Conservation (phyloP, 2,113 vertebrate species). For the Cebus imitator region DNA sequence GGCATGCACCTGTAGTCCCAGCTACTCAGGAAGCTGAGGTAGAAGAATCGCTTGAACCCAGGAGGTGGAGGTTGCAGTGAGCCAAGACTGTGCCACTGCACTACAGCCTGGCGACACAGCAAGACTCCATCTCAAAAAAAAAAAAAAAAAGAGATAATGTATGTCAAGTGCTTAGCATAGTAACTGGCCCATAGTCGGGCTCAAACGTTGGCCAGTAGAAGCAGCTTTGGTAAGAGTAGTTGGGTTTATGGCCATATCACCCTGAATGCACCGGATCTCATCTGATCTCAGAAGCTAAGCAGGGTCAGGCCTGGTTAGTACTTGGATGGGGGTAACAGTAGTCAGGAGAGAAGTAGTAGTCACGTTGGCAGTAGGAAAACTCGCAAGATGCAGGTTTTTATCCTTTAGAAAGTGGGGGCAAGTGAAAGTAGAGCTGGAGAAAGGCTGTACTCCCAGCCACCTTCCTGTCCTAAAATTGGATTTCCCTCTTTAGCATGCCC, state of each 20-base stretch:
- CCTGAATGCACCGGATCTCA: too few species aligned
- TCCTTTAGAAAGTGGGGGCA: background rate
- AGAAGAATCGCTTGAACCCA: too few species aligned
- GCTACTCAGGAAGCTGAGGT: too few species aligned
- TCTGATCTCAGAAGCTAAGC: too few species aligned
- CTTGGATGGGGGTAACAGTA: background rate
- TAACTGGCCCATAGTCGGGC: background rate
- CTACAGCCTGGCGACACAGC: too few species aligned
- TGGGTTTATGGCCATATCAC: background rate
- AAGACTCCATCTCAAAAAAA: too few species aligned
- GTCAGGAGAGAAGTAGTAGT: background rate
- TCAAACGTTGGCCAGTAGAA: background rate
- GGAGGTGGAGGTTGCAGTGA: too few species aligned
- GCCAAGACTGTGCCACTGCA: too few species aligned
- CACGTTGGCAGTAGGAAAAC: background rate
- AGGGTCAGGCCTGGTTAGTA: too few species aligned
- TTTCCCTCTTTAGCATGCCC: background rate
- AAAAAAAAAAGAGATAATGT: background rate
- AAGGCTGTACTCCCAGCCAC: background rate
- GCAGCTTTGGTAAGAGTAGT: background rate
- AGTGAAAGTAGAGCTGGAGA: background rate
- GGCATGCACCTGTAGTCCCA: too few species aligned
- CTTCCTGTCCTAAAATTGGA: constrained; percentile 37
- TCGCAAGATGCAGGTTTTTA: background rate
- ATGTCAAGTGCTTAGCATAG: background rate